A percentile compares a stretch with the other conserved stretches of the same genome.
These are phyloP conservation scores for Buteo buteo DNA, from an alignment of 2,113 vertebrate species.

Conservation along the genomic window DNA sequence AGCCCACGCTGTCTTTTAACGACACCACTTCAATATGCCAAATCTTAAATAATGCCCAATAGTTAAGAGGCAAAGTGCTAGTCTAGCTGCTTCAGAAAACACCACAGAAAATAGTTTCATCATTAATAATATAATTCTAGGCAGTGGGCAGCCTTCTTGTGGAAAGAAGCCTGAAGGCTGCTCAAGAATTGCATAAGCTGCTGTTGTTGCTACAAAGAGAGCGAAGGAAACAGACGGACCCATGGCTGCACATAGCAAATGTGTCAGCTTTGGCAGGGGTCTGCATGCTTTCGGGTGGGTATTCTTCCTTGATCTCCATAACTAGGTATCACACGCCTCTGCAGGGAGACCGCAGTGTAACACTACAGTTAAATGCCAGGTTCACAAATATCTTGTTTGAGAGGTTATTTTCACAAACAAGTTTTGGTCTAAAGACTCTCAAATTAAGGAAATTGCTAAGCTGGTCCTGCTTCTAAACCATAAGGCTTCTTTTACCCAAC, in stretches of 20 bases:
- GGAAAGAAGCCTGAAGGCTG: background rate
- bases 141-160: background rate
- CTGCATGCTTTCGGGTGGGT: rapidly evolving
- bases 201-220: background rate
- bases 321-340: background rate
- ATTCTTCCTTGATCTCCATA: background rate
- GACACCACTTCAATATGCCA: background rate
- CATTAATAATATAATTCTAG: background rate
- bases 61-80: background rate
- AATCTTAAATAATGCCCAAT: background rate
- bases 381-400: background rate
- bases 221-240: background rate
- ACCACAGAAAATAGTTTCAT: background rate
- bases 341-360: background rate
- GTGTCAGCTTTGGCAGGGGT: background rate
- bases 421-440: background rate
- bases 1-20: background rate
- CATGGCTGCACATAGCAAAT: background rate
- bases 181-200: background rate
- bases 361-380: background rate
- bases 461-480: background rate
- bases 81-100: background rate
- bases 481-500: background rate
- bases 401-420: background rate
- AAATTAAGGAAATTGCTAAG: background rate